Base-by-base conservation (phyloP, 2,888 invertebrate species). In the Dicyrtomina minuta region DNA sequence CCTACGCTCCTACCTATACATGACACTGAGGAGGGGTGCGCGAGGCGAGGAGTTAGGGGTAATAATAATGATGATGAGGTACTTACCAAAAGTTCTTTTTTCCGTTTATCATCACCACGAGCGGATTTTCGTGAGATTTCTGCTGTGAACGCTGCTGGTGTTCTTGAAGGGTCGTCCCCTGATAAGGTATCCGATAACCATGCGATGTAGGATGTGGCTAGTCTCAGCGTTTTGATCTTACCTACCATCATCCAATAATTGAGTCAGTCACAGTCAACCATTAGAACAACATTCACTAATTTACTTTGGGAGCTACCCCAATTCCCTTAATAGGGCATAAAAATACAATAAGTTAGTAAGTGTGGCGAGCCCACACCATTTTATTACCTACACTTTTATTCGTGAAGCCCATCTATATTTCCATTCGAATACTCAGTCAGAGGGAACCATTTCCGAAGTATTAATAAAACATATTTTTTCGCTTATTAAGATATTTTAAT, bases 201-300 rank as follows among this genome's bases (percentile, higher is more conserved):
- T 5, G 92, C 90, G 78, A 95, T 95, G 83, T 95, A 96, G 0
- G 91, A 90, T 0, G 93, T 96, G 0, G 96, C 96, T 79, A 97
- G 84, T 71, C 96, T 87, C 33, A 97, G 85, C 0, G 96, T 97
- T 84, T 97, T 97, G 78, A 96, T 96, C 88, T 94, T 87, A 70
- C 77, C 77, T 77, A 66, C 1, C 61, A 61, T 49, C 27, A 66
- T n/a, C n/a, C n/a, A n/a, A n/a, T n/a, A n/a, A n/a, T n/a, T n/a
- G n/a, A n/a, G 5, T 15, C 17, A 59, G 20, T 17, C 10, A 49
- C 20, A 15, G 20, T 49, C 15, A 49, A 49, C n/a, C 49, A 49
- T 49, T 8, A 39, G 10, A 60, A 39, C 39, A 27, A 27, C 4
- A 60, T 26, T 22, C 10, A 3, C 60, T 60, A 10, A 13, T 22